Evolutionary conservation across 2,888 invertebrate genomes (phyloP).

Genomic region (Diloba caeruleocephala): DNA sequence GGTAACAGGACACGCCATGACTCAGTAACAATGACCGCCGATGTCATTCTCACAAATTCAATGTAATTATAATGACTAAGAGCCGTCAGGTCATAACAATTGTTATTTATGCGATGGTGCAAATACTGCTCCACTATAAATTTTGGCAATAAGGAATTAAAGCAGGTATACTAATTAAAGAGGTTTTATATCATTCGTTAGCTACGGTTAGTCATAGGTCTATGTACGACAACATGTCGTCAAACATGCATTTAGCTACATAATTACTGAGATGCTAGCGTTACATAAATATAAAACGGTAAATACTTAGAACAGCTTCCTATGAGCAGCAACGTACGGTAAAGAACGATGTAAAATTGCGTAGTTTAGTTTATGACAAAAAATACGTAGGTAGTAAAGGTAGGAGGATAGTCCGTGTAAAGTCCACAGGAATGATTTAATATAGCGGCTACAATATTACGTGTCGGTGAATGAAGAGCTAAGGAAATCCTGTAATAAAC

Average conservation of each 20-base stretch:
- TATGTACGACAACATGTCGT: constrained; percentile 3
- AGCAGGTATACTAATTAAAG: no score
- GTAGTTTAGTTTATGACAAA: no score
- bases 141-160: constrained; percentile 7
- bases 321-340: background rate
- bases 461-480: no score
- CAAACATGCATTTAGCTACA: constrained; percentile 15
- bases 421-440: no score
- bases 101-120: constrained; percentile 16
- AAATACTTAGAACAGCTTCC: constrained; percentile 6
- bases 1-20: constrained; percentile 42
- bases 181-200: constrained; percentile 10
- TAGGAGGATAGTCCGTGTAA: no score
- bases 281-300: constrained; percentile 15
- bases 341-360: background rate
- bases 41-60: constrained; percentile 47
- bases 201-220: constrained; percentile 13
- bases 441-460: no score
- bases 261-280: constrained; percentile 13
- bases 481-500: no score
- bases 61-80: constrained; percentile 37
- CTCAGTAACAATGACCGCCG: constrained; percentile 40
- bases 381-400: no score
- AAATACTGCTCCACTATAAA: constrained; percentile 7
- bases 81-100: constrained; percentile 13